phyloP scores from a whole-genome alignment of 2,113 vertebrate species.

The Strix aluco region DNA sequence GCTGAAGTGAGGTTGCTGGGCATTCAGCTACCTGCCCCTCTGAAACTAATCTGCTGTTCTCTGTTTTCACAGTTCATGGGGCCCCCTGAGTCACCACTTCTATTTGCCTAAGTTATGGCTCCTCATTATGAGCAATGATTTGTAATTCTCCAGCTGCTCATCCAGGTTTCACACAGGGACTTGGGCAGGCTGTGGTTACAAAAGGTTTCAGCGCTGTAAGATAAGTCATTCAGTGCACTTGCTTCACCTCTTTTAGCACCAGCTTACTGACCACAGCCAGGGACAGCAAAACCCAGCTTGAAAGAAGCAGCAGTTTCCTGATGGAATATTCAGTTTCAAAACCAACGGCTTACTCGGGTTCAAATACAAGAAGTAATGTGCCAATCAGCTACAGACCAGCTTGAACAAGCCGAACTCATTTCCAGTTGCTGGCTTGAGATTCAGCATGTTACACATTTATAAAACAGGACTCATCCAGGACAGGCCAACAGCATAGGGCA shows the following conservation, averaged over 20 bases:
- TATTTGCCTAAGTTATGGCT: background rate
- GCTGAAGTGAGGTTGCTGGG: background rate
- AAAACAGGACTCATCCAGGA: background rate
- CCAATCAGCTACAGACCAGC: background rate
- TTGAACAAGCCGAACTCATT: background rate
- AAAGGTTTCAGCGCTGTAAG: background rate
- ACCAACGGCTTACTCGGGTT: background rate
- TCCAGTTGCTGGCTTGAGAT: background rate
- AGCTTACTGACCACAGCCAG: background rate
- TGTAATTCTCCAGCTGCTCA: conserved; percentile 16
- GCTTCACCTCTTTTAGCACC: background rate
- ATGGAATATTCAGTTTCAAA: background rate
- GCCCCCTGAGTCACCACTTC: conserved; percentile 15
- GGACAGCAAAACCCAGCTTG: background rate
- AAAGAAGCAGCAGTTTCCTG: background rate
- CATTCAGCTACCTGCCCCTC: background rate
- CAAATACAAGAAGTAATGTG: background rate
- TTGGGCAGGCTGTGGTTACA: background rate
- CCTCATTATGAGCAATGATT: conserved; percentile 25
- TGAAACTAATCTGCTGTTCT: conserved; percentile 32
- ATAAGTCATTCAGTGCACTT: background rate
- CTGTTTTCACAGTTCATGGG: background rate
- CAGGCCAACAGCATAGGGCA: background rate
- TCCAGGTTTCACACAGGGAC: background rate
- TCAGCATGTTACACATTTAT: background rate